Evolutionary conservation across 2,797 vertebrate species (phyloP), one percentile per base, ranked within the genome.

Genomic region (Acropternis orthonyx): DNA sequence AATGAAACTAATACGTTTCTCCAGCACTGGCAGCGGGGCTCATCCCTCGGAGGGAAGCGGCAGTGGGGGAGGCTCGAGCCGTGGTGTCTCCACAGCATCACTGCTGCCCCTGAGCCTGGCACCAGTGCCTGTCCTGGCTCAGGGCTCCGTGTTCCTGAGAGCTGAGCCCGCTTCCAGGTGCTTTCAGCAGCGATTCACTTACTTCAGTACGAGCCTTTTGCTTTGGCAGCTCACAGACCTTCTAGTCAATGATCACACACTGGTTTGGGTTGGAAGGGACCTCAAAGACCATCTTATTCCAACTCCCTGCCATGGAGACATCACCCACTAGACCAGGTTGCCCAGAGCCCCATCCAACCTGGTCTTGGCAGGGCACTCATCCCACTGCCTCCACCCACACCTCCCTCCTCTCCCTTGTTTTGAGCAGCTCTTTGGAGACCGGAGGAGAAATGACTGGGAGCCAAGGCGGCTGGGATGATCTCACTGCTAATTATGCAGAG

Each of bases 1-100:
- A 97, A 97, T 95, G 91, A 97, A 97, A 91, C 74, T 46, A 91
- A 96, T 93, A 68, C 24, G 84, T 95, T 97, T 94, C 87, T 89
- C 48, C 95, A 81, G 77, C 91, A 41, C 59, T 12, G 55, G 84
- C 88, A 94, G 69, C n/a, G 80, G 46, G 18, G 77, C 71, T 82
- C 76, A 32, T 36, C 46, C 34, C 76, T 76, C 6, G 5, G 52
- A 52, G 63, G n/a, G 43, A 88, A 77, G 81, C 18, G 22, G 73
- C 51, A 63, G 62, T 41, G 0, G 0, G 19, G 49, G 56, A 73
- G 71, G 51, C 27, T 78, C 3, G 1, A 55, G 69, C 73, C 0
- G 0, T 3, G 30, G 22, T 28, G 43, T 20, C 46, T 21, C 73
- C 24, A 41, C 63, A 73, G 46, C 34, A 11, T 32, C 6, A 1